phyloP scores from a whole-genome alignment of 2,113 vertebrate species.

The Salvelinus namaycush region DNA sequence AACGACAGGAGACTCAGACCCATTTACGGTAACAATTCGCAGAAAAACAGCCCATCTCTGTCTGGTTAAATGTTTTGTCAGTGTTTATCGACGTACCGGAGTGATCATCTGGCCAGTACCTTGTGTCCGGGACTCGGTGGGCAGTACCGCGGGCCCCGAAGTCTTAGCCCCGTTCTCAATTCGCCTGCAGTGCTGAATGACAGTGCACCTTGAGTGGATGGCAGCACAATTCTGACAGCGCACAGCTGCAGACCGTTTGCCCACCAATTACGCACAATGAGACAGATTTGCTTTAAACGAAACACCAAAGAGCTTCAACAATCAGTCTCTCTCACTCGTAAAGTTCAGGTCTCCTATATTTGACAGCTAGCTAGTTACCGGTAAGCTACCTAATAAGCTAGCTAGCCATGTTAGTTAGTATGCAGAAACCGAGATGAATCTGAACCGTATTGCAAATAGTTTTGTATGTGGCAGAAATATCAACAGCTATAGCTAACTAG shows the following conservation, averaged over 20 bases:
- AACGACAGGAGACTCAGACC: constrained; percentile 95
- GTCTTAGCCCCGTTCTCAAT: constrained; percentile 61
- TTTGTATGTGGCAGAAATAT: too few species aligned
- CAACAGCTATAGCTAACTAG: too few species aligned
- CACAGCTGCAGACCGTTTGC: too few species aligned
- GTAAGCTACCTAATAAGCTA: too few species aligned
- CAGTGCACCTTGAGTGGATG: constrained; percentile 64
- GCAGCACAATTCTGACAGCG: too few species aligned
- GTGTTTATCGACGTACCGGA: not conserved
- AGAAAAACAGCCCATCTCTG: not conserved
- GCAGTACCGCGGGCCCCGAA: constrained; percentile 49
- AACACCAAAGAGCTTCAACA: too few species aligned
- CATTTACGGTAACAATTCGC: constrained; percentile 84
- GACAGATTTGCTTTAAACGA: too few species aligned
- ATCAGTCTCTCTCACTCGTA: too few species aligned
- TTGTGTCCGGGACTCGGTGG: not conserved
- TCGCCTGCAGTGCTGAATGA: constrained; percentile 65
- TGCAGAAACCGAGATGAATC: not conserved
- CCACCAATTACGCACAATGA: too few species aligned
- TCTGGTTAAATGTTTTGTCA: not conserved
- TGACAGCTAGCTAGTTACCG: not conserved
- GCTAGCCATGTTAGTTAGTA: too few species aligned
- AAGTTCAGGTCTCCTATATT: not conserved
- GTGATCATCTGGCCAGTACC: not conserved
- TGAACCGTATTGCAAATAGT: too few species aligned